Evolutionary conservation across 1,140 invertebrate species (phyloP).

Genomic region (Thaumetopoea pityocampa): DNA sequence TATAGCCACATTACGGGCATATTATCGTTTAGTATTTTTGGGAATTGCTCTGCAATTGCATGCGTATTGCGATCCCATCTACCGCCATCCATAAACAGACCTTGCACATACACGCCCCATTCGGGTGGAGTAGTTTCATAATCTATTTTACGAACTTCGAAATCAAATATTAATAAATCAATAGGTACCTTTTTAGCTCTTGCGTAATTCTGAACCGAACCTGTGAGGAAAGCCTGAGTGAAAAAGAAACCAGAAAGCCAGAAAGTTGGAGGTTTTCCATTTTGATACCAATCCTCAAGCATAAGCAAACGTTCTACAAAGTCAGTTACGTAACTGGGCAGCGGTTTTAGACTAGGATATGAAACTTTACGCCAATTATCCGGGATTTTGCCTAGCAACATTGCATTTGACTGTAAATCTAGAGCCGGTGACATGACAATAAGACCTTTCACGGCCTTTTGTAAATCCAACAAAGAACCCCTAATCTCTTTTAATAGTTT

Average conservation of each 20-base stretch:
- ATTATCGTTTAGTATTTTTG: slow-evolving; percentile 88
- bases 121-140: slow-evolving; percentile 74
- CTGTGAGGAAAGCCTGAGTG: slow-evolving; percentile 95
- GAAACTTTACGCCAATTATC: slow-evolving; percentile 87
- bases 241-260: slow-evolving; percentile 98
- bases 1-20: slow-evolving; percentile 88
- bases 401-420: slow-evolving; percentile 82
- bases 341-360: slow-evolving; percentile 93
- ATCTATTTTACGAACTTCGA: slow-evolving; percentile 78
- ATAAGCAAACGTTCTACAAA: slow-evolving; percentile 88
- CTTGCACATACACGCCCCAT: slow-evolving; percentile 89
- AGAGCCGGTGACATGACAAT: slow-evolving; percentile 91
- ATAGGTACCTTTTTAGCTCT: slow-evolving; percentile 92
- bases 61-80: slow-evolving; percentile 83
- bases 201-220: slow-evolving; percentile 94
- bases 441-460: slow-evolving; percentile 90
- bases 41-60: slow-evolving; percentile 84
- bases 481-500: slow-evolving; percentile 81
- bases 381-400: slow-evolving; percentile 85
- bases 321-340: slow-evolving; percentile 91
- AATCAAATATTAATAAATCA: slow-evolving; percentile 90
- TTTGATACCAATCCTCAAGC: slow-evolving; percentile 85
- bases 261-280: slow-evolving; percentile 88
- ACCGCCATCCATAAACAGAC: slow-evolving; percentile 90
- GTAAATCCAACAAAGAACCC: slow-evolving; percentile 81